Percentiles rank a stretch among this genome's conserved stretches.
Evolutionary conservation across 2,113 vertebrate species (phyloP).

Genomic region (Perognathus longimembris): DNA sequence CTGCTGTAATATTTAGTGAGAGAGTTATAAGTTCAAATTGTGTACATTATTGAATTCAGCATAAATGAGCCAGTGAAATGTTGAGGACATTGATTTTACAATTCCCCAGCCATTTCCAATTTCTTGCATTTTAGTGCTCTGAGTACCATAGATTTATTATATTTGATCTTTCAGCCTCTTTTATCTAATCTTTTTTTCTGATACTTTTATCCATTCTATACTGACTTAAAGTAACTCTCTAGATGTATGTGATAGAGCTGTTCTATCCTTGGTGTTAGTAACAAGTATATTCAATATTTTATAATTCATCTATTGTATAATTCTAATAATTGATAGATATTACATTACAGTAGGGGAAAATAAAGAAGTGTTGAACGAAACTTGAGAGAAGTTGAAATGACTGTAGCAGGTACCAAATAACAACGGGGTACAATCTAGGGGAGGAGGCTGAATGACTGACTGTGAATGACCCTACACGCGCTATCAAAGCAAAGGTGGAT

Average conservation of each 20-base stretch:
- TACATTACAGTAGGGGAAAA: too few species aligned
- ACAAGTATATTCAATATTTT: not conserved
- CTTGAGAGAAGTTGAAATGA: not conserved
- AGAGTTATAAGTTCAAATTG: conserved; percentile 48
- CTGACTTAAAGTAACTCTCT: conserved; percentile 32
- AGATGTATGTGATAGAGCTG: not conserved
- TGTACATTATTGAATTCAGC: conserved; percentile 61
- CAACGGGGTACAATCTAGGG: not conserved
- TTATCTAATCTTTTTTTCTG: conserved; percentile 55
- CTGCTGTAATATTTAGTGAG: conserved; percentile 13
- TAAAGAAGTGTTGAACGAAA: not conserved
- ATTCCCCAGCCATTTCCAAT: conserved; percentile 40
- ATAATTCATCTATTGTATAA: not conserved
- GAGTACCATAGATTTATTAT: conserved; percentile 47
- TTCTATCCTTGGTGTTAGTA: not conserved
- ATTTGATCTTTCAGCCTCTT: conserved; percentile 61
- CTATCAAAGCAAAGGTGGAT: fast-evolving
- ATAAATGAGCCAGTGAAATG: not conserved
- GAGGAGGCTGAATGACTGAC: fast-evolving
- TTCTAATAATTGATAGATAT: not conserved
- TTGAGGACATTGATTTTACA: conserved; percentile 52
- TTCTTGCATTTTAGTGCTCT: conserved; percentile 42
- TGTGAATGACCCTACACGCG: not conserved
- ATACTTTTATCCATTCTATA: conserved; percentile 26
- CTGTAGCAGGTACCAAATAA: not conserved